A percentile compares a stretch with the other conserved stretches of the same genome.
These are phyloP conservation scores for Poecilia gillii DNA, from an alignment of 2,797 vertebrate species.

Conservation along the genomic window DNA sequence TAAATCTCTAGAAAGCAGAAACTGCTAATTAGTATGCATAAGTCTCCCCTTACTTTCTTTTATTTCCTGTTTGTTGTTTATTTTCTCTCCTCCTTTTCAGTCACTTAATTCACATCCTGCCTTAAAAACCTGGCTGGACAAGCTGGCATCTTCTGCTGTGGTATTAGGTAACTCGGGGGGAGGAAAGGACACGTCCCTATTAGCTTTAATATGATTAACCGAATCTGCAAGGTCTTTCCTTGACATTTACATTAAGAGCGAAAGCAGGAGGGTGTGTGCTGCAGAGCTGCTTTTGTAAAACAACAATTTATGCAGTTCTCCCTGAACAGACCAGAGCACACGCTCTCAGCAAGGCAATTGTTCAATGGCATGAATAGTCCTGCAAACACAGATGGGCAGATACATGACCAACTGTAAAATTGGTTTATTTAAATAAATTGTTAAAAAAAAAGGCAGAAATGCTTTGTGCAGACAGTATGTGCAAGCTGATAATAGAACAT, in stretches of 20 bases:
- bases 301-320: not conserved
- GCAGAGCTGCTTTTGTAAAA: constrained; percentile 26
- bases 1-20: not conserved
- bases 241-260: constrained; percentile 54
- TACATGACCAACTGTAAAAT: not conserved
- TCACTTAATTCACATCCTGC: constrained; percentile 12
- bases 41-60: constrained; percentile 6
- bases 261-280: constrained; percentile 11
- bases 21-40: not conserved
- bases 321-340: constrained; percentile 4
- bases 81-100: constrained; percentile 14
- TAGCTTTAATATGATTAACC: constrained; percentile 44
- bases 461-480: not conserved
- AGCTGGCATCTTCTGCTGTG: constrained; percentile 42
- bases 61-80: constrained; percentile 4
- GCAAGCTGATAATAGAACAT: not conserved
- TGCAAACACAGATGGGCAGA: constrained; percentile 6
- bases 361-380: not conserved
- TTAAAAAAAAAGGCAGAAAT: not conserved
- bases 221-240: constrained; percentile 48
- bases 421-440: not conserved
- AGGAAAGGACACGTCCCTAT: constrained; percentile 36
- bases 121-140: constrained; percentile 33
- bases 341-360: not conserved
- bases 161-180: constrained; percentile 54